Conservation (phyloP, 2,888 invertebrate genomes). For the Synanthedon tipuliformis region DNA sequence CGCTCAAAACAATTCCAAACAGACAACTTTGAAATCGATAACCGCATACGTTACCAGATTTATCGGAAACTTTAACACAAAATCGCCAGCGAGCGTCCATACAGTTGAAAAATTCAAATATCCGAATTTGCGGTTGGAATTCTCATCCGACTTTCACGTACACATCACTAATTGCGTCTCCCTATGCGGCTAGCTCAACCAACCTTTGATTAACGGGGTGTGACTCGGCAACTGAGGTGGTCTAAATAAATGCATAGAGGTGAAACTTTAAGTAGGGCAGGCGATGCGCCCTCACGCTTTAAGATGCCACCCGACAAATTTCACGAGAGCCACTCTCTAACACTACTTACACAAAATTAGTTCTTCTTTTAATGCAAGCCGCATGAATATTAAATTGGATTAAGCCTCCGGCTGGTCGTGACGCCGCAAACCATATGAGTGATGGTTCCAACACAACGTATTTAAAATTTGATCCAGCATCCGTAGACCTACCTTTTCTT, state of each 20-base stretch:
- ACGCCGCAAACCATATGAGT: conserved; percentile 61
- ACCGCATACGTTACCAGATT: too few relatives aligned
- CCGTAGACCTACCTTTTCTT: conserved; percentile 15
- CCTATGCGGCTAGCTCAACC: conserved; percentile 14
- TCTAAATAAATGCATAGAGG: conserved; percentile 36
- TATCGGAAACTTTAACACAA: too few relatives aligned
- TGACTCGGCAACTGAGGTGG: conserved; percentile 15
- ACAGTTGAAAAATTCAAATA: conserved; percentile 8
- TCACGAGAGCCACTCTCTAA: conserved; percentile 15
- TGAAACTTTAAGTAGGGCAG: conserved; percentile 46
- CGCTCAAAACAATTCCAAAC: too few relatives aligned
- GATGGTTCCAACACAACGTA: conserved; percentile 23
- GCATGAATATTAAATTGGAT: conserved; percentile 62
- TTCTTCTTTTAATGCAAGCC: conserved; percentile 16
- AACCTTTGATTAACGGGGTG: conserved; percentile 23
- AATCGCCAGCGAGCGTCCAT: not conserved
- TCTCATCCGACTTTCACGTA: conserved; percentile 15
- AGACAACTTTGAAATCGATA: too few relatives aligned
- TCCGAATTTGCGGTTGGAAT: conserved; percentile 7
- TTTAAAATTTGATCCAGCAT: conserved; percentile 13
- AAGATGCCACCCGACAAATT: conserved; percentile 36
- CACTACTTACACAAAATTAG: not conserved
- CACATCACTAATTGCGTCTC: conserved; percentile 15
- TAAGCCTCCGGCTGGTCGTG: conserved; percentile 59
- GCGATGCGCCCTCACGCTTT: conserved; percentile 54